phyloP scores from a whole-genome alignment of 2,113 vertebrate species.

The Catagonus wagneri region DNA sequence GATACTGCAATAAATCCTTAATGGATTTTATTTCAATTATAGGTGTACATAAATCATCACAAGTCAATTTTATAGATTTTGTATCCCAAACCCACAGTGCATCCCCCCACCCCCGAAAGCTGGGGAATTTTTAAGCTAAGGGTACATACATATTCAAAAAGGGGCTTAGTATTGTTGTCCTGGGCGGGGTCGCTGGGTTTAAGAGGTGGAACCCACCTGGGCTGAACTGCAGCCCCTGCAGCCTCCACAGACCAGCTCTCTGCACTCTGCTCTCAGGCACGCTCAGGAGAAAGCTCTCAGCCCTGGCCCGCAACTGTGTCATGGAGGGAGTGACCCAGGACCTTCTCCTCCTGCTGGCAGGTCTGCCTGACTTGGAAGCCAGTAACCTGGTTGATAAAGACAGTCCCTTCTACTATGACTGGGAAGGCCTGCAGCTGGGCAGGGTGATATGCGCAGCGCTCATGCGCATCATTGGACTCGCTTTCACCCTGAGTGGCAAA shows the following conservation, averaged over 20 bases:
- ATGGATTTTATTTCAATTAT: no score
- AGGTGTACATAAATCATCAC: no score
- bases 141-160: not conserved
- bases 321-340: constrained; percentile 51
- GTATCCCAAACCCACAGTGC: no score
- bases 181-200: constrained; percentile 58
- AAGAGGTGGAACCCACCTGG: constrained; percentile 60
- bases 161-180: not conserved
- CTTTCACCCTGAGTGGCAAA: constrained; percentile 65
- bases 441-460: constrained; percentile 67
- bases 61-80: no score
- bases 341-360: constrained; percentile 62
- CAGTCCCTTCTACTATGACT: constrained; percentile 79
- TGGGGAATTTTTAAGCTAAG: not conserved
- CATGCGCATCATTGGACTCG: constrained; percentile 63
- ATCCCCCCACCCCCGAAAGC: no score
- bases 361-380: constrained; percentile 70
- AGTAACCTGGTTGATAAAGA: constrained; percentile 54
- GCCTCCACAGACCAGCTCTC: not conserved
- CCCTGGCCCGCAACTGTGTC: not conserved
- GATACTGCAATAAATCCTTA: no score
- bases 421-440: constrained; percentile 74
- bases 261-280: not conserved
- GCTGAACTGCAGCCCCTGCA: not conserved
- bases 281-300: not conserved